Evolutionary conservation across 2,888 invertebrate genomes (phyloP), one percentile per base, ranked within the genome.

Genomic region (Metellina segmentata): DNA sequence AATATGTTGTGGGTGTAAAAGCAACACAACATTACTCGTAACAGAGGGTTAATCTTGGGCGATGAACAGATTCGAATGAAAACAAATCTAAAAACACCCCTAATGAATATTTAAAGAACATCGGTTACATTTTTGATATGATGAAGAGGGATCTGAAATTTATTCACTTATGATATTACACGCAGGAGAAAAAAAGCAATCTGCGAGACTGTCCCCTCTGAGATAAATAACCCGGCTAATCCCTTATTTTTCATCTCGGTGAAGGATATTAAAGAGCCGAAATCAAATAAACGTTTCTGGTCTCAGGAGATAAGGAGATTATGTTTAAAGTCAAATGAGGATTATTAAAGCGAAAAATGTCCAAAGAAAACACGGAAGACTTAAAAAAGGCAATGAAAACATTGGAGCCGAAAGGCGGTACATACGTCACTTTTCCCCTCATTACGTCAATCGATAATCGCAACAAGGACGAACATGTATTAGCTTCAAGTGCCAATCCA

Each of bases 311-410:
- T 89, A 89, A 89, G 89, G 82, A 82, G 89, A 89, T 89, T 89
- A 89, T 82, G 75, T 89, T 87, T 72, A 82, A 87, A 77, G 74
- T 82, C 75, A 89, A 89, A 89, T 89, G 82, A 89, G 69, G 82
- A 89, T 82, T 82, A 89, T 75, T 82, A 75, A 69, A 70, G 89
- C 69, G 82, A 82, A 82, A 89, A 82, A 49, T 82, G 82, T 49
- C 79, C 6, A 69, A 82, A 77, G 89, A 82, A 89, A 89, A 82
- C 71, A 81, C 48, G 19, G 87, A 53, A 34, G 70, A 34, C n/a
- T 20, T 69, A 53, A 13, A 71, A 72, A 75, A 85, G 74, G 53
- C 19, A 85, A 85, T 61, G 34, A 53, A 85, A 74, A 85, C 70
- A 71, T 75, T 34, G 75, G 34, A 6, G 75, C 49, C 19, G 49